Conservation (phyloP, 1,140 invertebrate genomes). For the Drosophila kikkawai region DNA sequence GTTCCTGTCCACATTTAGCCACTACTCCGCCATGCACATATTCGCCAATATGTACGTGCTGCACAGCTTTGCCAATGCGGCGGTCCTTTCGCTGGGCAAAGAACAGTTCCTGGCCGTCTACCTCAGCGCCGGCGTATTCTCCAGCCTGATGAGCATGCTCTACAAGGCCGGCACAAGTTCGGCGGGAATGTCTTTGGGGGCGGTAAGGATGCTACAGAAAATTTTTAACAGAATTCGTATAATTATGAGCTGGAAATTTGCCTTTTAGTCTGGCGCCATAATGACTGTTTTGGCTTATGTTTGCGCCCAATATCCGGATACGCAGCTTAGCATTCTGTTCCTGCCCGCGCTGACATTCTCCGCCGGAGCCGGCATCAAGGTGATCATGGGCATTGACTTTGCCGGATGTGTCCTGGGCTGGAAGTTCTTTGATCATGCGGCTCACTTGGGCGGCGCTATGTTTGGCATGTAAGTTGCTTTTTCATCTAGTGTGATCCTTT, state of each 20-base stretch:
- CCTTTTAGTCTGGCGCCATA: conserved; percentile 95
- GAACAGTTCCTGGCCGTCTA: conserved; percentile 98
- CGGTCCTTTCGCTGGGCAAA: conserved; percentile 92
- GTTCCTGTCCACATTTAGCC: conserved; percentile 97
- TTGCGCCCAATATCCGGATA: conserved; percentile 94
- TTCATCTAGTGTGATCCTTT: neutral
- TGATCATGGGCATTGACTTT: conserved; percentile 92
- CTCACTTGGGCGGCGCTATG: conserved; percentile 96
- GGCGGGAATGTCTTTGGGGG: conserved; percentile 93
- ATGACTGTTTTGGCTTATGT: conserved; percentile 95
- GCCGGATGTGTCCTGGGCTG: conserved; percentile 94
- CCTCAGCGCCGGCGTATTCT: conserved; percentile 93
- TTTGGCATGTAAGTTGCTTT: conserved; percentile 92
- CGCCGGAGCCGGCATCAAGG: conserved; percentile 93
- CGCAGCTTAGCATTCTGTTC: conserved; percentile 94
- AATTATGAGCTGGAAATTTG: conserved; percentile 51
- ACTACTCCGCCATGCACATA: conserved; percentile 94
- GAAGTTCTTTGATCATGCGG: conserved; percentile 98
- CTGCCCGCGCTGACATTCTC: conserved; percentile 95
- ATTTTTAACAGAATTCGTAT: neutral
- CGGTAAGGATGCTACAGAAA: conserved; percentile 88
- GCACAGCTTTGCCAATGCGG: conserved; percentile 91
- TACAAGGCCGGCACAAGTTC: conserved; percentile 90
- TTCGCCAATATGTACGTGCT: conserved; percentile 98
- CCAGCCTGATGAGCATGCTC: conserved; percentile 93